Percentiles rank a stretch among this genome's conserved stretches.
phyloP scores from a whole-genome alignment of 1,140 invertebrate species.

The Philaenus spumarius region DNA sequence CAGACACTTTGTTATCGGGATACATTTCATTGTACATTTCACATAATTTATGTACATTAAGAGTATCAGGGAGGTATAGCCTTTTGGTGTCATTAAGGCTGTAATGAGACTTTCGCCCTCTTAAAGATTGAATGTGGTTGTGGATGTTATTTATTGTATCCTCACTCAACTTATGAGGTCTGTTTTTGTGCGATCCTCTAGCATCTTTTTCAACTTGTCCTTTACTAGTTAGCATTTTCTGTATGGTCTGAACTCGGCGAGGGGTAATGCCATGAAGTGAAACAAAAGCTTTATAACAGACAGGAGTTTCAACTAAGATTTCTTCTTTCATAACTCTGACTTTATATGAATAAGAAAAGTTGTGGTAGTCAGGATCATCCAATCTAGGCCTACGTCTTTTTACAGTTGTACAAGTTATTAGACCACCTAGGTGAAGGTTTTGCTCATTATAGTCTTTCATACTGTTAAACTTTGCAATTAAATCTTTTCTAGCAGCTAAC shows the following conservation, averaged over 20 bases:
- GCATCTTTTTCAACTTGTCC: conserved; percentile 5
- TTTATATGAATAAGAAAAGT: conserved; percentile 4
- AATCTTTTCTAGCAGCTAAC: no score
- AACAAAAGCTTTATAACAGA: conserved; percentile 5
- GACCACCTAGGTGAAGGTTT: conserved; percentile 20
- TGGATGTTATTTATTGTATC: neutral
- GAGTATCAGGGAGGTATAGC: no score
- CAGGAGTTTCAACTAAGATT: neutral
- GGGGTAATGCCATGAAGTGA: conserved; percentile 8
- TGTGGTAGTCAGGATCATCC: neutral
- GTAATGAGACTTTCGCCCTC: conserved; percentile 7
- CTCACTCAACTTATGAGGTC: conserved; percentile 11
- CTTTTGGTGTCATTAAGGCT: conserved; percentile 2
- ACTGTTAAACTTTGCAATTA: neutral
- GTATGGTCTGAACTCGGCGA: conserved; percentile 11
- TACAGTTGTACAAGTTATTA: conserved; percentile 10
- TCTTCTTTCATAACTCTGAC: neutral
- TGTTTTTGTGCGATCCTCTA: conserved; percentile 12
- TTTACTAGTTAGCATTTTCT: conserved; percentile 2
- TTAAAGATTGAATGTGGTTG: conserved; percentile 15
- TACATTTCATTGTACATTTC: conserved; percentile 11
- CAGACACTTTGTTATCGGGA: conserved; percentile 13
- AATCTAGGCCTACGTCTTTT: conserved; percentile 1
- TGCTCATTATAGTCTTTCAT: conserved; percentile 17
- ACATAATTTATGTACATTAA: conserved; percentile 7